A percentile compares a stretch with the other conserved stretches of the same genome.
phyloP scores from a whole-genome alignment of 2,888 invertebrate genomes.

The Pyrochroa serraticornis region DNA sequence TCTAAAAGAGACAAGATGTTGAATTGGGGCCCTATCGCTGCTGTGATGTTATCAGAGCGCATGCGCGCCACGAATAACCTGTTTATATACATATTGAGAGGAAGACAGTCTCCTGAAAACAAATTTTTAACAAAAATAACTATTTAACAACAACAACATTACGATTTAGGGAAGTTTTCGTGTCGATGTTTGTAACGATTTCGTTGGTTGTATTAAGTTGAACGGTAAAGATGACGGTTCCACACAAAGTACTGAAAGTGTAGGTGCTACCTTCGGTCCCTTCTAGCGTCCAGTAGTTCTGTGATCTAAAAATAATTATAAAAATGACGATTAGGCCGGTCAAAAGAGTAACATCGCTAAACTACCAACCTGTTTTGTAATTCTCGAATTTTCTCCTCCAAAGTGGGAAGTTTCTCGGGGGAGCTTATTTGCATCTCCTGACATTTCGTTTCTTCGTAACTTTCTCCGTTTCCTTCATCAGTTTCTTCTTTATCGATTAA shows the following conservation, averaged over 20 bases:
- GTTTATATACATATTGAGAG: background rate
- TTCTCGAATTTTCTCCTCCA: background rate
- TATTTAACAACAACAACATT: too few relatives aligned
- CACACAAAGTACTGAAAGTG: constrained; percentile 4
- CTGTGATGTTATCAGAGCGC: background rate
- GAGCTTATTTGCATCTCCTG: too few relatives aligned
- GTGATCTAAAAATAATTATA: constrained; percentile 4
- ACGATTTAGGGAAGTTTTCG: too few relatives aligned
- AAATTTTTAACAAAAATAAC: too few relatives aligned
- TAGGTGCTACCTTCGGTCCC: background rate
- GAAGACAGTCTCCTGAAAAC: too few relatives aligned
- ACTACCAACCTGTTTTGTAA: background rate
- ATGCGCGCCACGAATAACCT: constrained; percentile 6
- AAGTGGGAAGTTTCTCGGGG: background rate
- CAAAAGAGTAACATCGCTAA: too few relatives aligned
- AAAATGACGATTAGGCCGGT: background rate
- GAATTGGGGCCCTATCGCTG: constrained; percentile 4
- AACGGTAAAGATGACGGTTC: constrained; percentile 2
- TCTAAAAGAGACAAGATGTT: constrained; percentile 12
- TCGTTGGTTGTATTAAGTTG: background rate
- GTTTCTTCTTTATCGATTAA: too few relatives aligned
- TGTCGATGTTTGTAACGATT: too few relatives aligned
- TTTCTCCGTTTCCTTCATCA: too few relatives aligned
- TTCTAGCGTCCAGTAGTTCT: constrained; percentile 8
- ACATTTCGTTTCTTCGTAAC: too few relatives aligned